These are phyloP conservation scores for Synaphobranchus kaupii DNA, from an alignment of 2,797 vertebrate genomes.

Conservation along the genomic window DNA sequence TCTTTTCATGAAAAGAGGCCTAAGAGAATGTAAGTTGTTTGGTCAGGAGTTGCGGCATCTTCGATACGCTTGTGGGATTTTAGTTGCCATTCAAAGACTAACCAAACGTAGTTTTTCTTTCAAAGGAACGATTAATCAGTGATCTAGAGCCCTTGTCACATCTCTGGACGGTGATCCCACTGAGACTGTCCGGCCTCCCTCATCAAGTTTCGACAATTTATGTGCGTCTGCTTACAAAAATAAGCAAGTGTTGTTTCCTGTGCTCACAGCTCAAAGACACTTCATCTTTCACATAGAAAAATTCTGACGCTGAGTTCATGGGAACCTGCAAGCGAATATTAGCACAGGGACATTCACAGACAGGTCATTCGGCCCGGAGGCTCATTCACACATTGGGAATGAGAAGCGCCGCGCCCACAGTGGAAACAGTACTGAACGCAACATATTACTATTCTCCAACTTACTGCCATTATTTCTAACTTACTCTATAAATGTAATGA, in stretches of 20 bases:
- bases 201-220: neutral
- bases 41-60: neutral
- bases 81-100: neutral
- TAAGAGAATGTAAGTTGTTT: neutral
- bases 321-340: neutral
- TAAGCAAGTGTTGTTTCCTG: slow-evolving; percentile 5
- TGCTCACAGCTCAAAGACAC: neutral
- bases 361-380: neutral
- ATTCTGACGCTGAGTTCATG: neutral
- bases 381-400: neutral
- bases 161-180: neutral
- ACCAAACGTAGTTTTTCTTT: neutral
- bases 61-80: neutral
- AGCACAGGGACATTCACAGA: neutral
- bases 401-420: neutral
- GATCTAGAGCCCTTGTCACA: neutral
- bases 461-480: neutral
- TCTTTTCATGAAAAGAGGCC: neutral
- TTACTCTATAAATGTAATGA: neutral
- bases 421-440: neutral
- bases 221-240: neutral
- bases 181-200: neutral
- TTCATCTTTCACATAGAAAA: neutral
- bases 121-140: neutral
- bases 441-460: neutral